Evolutionary conservation across 2,113 vertebrate species (phyloP), one percentile per base, ranked within the genome.

Genomic region (Chionodraco myersi): DNA sequence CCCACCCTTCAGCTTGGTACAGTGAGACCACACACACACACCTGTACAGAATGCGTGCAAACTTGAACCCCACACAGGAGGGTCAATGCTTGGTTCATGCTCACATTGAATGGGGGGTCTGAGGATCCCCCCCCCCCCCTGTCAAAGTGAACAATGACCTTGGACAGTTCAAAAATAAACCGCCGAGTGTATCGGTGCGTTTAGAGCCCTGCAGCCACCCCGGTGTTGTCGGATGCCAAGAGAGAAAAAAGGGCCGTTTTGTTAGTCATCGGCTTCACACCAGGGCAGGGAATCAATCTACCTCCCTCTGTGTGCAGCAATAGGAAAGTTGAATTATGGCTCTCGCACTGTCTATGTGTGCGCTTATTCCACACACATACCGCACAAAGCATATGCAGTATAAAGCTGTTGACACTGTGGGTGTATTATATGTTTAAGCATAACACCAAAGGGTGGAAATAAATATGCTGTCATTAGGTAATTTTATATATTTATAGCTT

Each of bases 221-320:
- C 75, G 78, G 69, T 83, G 80, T 77, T 87, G 86, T 91, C 49
- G 48, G 77, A 75, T 82, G 89, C 91, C 90, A 93, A 79, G 76
- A 89, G 81, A 88, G 83, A 91, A 84, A 82, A 82, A 88, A 81
- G 76, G 91, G 67, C 72, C n/a, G 85, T 89, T 82, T 83, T 83
- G 90, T 94, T 94, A 94, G 90, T 94, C 93, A 93, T 92, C 90
- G 72, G 84, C 86, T 86, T 88, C 82, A 57, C 82, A 87, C 80
- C 83, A 77, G 88, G 84, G 80, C 77, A 86, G 69, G 88, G 87
- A 89, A 92, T 93, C 90, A 88, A 89, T 90, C 81, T 82, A 82
- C 86, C 84, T 84, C 82, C 89, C 80, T 86, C 83, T 86, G 89
- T 71, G 88, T 77, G 72, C 87, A 72, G 68, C 63, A 80, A 79